Percentiles rank a stretch among this genome's conserved stretches.
Evolutionary conservation across 2,113 vertebrate genomes (phyloP).

Genomic region (Tricholaema leucomelas): DNA sequence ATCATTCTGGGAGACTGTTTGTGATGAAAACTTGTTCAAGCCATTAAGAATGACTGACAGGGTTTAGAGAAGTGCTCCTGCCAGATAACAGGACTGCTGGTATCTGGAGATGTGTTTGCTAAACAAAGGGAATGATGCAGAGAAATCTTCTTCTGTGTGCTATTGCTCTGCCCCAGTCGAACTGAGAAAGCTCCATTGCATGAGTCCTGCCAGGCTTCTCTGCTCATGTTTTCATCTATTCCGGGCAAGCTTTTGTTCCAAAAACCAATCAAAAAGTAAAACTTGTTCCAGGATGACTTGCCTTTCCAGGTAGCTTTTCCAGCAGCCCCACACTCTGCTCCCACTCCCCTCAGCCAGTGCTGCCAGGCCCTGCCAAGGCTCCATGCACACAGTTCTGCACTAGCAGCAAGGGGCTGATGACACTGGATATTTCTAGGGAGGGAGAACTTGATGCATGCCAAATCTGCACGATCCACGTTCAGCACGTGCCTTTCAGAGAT

Average conservation of each 20-base stretch:
- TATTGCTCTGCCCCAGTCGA: background rate
- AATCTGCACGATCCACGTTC: background rate
- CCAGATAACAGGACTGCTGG: background rate
- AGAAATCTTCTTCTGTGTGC: background rate
- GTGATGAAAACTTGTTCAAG: constrained; percentile 31
- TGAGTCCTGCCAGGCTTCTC: background rate
- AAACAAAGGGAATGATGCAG: background rate
- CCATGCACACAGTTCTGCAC: background rate
- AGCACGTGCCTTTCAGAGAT: background rate
- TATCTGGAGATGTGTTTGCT: constrained; percentile 38
- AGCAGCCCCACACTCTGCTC: background rate
- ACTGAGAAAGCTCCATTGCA: background rate
- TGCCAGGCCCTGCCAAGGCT: too few relatives aligned
- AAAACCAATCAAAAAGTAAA: background rate
- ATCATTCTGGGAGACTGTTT: background rate
- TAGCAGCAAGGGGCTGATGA: background rate
- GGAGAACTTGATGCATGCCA: rapidly evolving
- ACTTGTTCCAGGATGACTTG: background rate
- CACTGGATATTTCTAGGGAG: background rate
- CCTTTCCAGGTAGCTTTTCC: background rate
- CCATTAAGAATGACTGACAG: background rate
- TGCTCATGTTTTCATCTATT: background rate
- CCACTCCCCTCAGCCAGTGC: too few relatives aligned
- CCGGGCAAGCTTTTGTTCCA: background rate
- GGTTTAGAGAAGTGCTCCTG: constrained; percentile 21